Base-by-base conservation (phyloP, 2,888 invertebrate genomes). In the Timema cristinae region DNA sequence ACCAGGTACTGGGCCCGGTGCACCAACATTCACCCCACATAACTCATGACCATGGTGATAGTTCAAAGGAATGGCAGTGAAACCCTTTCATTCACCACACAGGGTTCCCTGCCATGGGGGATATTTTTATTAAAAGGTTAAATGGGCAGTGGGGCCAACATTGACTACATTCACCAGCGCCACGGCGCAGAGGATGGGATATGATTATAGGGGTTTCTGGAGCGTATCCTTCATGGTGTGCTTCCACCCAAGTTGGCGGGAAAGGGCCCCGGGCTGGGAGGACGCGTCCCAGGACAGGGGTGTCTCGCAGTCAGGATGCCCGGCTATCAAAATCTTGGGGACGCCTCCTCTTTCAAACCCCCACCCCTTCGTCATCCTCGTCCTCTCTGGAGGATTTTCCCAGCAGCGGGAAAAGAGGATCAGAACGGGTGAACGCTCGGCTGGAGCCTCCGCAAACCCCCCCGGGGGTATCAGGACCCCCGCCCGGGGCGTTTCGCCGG, bases 71-170 rank as follows among this genome's bases (percentile, higher is more conserved):
- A n/a, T n/a, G n/a, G n/a, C n/a, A n/a, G n/a, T n/a, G n/a, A n/a
- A n/a, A 32, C 4, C 32, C 32, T 32, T 32, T 1, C n/a, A 32
- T 32, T 32, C 32, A 32, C 32, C 32, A 32, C 32, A 32, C 32
- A 2, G 4, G 11, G 1, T 2, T 4, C 4, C 13, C 1, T 54
- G 11, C n/a, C 10, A n/a, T 13, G 13, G 50, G 4, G 66, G n/a
- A 32, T 15, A 13, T 67, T 8, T 11, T 80, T 81, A 48, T 81
- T n/a, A n/a, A n/a, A n/a, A 90, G 92, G 82, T 95, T n/a, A n/a
- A 93, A 83, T 94, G 94, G 93, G 93, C 94, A 75, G 94, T 96
- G 78, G 95, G n/a, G n/a, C 95, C 74, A 91, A 92, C 81, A 91
- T 94, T 78, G 93, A 94, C 83, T 95, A 95, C 84, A 93, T 94